Conservation (phyloP, 2,888 invertebrate species). For the Prenolepis imparis region DNA sequence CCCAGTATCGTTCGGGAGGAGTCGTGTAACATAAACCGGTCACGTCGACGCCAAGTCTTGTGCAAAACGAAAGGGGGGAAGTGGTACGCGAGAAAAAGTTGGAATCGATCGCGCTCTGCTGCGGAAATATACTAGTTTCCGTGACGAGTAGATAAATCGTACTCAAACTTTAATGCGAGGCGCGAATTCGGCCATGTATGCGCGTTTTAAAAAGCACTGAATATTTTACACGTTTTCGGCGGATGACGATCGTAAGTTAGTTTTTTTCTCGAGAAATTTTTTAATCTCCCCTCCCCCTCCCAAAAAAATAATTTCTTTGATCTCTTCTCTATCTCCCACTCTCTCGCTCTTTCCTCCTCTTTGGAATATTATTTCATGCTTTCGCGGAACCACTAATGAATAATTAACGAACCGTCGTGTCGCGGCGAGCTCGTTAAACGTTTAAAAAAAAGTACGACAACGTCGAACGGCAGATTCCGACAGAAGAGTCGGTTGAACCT, state of each 20-base stretch:
- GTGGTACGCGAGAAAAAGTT: conserved; percentile 2
- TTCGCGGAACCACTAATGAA: conserved; percentile 71
- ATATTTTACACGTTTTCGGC: conserved; percentile 23
- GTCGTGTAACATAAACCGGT: conserved; percentile 37
- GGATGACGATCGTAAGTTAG: background rate
- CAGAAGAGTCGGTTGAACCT: background rate
- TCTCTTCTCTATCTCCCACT: background rate
- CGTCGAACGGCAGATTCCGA: background rate
- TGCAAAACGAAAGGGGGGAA: background rate
- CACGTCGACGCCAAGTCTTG: conserved; percentile 38
- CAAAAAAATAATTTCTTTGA: background rate
- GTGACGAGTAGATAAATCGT: conserved; percentile 10
- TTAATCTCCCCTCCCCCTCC: background rate
- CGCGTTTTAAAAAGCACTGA: conserved; percentile 25
- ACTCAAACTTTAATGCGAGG: conserved; percentile 29
- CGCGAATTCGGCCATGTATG: background rate
- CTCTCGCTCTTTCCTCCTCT: background rate
- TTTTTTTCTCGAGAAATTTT: conserved; percentile 5
- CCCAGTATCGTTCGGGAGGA: conserved; percentile 22
- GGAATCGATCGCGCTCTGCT: conserved; percentile 25
- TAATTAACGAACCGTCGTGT: conserved; percentile 71
- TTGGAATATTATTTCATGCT: background rate
- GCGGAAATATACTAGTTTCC: conserved; percentile 38
- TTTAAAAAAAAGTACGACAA: conserved; percentile 63
- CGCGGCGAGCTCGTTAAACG: conserved; percentile 72